Base-by-base conservation (phyloP, 2,888 invertebrate genomes). In the Xanthia togata region DNA sequence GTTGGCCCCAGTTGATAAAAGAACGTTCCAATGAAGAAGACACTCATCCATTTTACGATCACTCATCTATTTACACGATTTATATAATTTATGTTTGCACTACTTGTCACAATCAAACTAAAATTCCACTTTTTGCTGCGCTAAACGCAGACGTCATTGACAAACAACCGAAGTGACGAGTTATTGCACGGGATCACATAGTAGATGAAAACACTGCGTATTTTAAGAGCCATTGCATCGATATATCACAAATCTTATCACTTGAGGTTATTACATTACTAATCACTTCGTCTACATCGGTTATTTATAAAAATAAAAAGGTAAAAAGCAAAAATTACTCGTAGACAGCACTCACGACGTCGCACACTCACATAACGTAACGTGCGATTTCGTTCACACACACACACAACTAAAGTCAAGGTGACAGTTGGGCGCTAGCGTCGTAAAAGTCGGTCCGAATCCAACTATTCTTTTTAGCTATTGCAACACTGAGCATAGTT, bases 101-200 rank as follows among this genome's bases (percentile, higher is more conserved):
- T 95, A 95, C 92, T 96, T 95, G 96, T 96, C 95, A 96, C 96
- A 94, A 96, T 96, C 94, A 94, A 96, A 95, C 93, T 94, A 95
- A 94, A 96, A 95, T 93, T 96, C 95, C 95, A 96, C 96, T 96
- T 96, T 96, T 96, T 93, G 95, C 95, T 95, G 95, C 95, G 95
- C 96, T 96, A 96, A 96, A 96, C 96, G 96, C 95, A 96, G 95
- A 96, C 96, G 96, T 96, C 96, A 96, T 95, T 96, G 96, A 95
- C 96, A 96, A 96, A 96, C 96, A 96, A 96, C 95, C 94, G 92
- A 95, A 96, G 95, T 95, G 96, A 95, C 95, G 95, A 96, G 94
- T 92, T 95, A 95, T 95, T 94, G 95, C 96, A 96, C 94, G 92
- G 95, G 93, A 94, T 95, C 95, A 94, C 95, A 95, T 93, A 94